Evolutionary conservation across 1,140 invertebrate species (phyloP).

Genomic region (Vanessa tameamea): DNA sequence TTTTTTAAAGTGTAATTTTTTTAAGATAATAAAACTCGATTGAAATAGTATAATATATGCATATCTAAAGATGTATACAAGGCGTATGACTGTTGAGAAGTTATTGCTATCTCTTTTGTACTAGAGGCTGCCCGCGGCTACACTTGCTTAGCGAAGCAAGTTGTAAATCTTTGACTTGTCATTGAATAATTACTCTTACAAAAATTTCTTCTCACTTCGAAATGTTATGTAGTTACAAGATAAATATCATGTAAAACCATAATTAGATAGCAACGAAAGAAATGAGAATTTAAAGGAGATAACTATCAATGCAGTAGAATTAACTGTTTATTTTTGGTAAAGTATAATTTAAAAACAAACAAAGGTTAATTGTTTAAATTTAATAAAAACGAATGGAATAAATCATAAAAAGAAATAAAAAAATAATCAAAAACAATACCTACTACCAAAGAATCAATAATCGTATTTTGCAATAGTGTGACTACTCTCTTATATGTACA

Average conservation of each 20-base stretch:
- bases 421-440: no score
- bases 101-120: neutral
- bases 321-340: neutral
- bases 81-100: neutral
- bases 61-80: neutral
- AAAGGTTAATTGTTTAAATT: no score
- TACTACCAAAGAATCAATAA: no score
- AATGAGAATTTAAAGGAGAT: neutral
- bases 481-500: no score
- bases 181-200: conserved; percentile 6
- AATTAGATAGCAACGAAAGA: neutral
- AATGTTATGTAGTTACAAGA: neutral
- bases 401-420: no score
- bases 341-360: no score
- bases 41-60: no score
- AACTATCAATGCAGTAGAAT: no score
- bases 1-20: neutral
- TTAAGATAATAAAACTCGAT: neutral
- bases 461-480: no score
- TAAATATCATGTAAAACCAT: neutral
- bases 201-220: neutral
- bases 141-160: neutral
- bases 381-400: no score
- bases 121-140: conserved; percentile 5
- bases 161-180: neutral